Evolutionary conservation across 2,888 invertebrate species (phyloP).

Genomic region (Norana najaformis): DNA sequence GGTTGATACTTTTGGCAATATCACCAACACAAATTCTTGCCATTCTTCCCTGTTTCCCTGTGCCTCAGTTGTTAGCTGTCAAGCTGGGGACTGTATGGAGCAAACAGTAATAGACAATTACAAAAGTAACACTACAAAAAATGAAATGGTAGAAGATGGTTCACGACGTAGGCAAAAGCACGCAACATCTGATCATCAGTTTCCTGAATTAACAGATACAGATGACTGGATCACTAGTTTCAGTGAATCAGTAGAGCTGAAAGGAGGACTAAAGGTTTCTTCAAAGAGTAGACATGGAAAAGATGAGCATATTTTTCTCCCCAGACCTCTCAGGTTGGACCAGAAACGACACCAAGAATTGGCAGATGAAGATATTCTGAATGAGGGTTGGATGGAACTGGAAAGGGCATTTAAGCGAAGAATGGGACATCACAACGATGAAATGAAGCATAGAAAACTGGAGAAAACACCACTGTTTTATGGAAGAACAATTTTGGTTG

Average conservation of each 20-base stretch:
- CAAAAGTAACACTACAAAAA: neutral
- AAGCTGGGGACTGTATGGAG: too few relatives aligned
- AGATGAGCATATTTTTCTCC: too few relatives aligned
- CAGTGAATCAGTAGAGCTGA: neutral
- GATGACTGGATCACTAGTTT: neutral
- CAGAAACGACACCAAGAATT: neutral
- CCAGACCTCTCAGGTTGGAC: neutral
- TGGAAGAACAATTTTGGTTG: neutral
- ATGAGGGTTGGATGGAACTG: neutral
- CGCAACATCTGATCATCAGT: neutral
- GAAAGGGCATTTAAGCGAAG: neutral
- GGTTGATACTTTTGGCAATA: neutral
- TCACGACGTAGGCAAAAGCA: neutral
- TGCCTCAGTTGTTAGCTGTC: too few relatives aligned
- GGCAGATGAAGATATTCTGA: slow-evolving; percentile 8
- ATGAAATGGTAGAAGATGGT: neutral
- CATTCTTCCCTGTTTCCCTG: too few relatives aligned
- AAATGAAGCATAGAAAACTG: neutral
- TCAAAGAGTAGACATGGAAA: neutral
- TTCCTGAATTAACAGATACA: neutral
- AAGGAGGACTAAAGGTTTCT: too few relatives aligned
- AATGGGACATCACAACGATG: neutral
- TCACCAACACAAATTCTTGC: neutral
- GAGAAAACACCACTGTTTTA: neutral
- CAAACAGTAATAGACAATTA: neutral